Evolutionary conservation across 2,797 vertebrate genomes (phyloP).

Genomic region (Sebastes reedi): DNA sequence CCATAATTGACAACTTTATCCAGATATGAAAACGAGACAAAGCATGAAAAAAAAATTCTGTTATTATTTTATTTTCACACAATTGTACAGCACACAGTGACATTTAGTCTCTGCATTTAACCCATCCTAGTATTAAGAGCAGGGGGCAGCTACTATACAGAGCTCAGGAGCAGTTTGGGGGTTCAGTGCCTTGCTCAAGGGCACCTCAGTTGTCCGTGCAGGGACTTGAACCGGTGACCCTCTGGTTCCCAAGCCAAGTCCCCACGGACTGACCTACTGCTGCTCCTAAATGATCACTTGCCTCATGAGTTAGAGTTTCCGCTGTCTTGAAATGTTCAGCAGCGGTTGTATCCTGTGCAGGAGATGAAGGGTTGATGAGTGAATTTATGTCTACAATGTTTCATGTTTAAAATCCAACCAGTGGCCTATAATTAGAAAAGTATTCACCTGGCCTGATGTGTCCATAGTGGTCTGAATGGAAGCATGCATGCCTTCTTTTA

Average conservation of each 20-base stretch:
- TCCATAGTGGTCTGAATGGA: slow-evolving; percentile 71
- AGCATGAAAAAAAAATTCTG: background rate
- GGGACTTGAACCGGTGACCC: background rate
- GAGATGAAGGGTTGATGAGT: background rate
- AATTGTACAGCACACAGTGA: background rate
- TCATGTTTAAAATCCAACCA: background rate
- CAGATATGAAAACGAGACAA: background rate
- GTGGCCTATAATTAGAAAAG: background rate
- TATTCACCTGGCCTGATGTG: slow-evolving; percentile 66
- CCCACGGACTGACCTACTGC: background rate
- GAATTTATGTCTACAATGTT: background rate
- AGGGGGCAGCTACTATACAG: background rate
- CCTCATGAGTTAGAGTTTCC: slow-evolving; percentile 64
- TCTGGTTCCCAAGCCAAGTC: background rate
- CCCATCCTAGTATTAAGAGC: background rate
- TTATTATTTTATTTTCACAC: too few species aligned
- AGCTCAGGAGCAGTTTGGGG: background rate
- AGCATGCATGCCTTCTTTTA: slow-evolving; percentile 80
- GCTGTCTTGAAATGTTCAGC: slow-evolving; percentile 53
- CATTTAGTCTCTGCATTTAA: background rate
- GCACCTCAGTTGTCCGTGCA: background rate
- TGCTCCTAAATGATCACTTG: background rate
- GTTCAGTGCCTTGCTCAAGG: background rate
- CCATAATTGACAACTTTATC: background rate
- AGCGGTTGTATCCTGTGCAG: slow-evolving; percentile 49